Evolutionary conservation across 2,797 vertebrate species (phyloP).

Genomic region (Tangara arthus): DNA sequence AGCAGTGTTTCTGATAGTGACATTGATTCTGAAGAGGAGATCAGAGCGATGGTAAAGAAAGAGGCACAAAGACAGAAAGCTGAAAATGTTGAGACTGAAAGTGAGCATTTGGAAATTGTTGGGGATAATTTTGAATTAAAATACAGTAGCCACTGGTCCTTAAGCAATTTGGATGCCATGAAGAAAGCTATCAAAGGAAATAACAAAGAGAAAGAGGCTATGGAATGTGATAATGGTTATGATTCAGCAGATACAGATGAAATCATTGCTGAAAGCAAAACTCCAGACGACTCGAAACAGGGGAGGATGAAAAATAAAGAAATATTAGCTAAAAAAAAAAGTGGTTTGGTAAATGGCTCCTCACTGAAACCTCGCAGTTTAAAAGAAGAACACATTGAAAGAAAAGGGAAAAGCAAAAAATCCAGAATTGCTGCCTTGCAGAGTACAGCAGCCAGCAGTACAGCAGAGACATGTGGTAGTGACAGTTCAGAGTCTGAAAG

Average conservation of each 20-base stretch:
- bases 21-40: slow-evolving; percentile 84
- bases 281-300: background rate
- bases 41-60: slow-evolving; percentile 67
- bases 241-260: slow-evolving; percentile 91
- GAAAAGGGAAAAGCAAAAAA: background rate
- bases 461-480: background rate
- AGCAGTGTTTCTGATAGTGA: slow-evolving; percentile 56
- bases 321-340: background rate
- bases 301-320: background rate
- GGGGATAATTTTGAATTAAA: slow-evolving; percentile 78
- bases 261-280: slow-evolving; percentile 81
- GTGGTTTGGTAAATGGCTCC: background rate
- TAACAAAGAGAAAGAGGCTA: background rate
- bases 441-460: background rate
- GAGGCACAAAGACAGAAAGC: slow-evolving; percentile 34
- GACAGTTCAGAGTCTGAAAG: slow-evolving; percentile 35
- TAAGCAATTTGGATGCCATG: background rate
- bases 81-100: slow-evolving; percentile 3
- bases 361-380: background rate
- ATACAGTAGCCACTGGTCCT: slow-evolving; percentile 49
- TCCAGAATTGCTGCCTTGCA: background rate
- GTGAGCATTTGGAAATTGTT: slow-evolving; percentile 83
- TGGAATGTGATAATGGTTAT: slow-evolving; percentile 69
- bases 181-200: background rate
- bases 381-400: background rate